Evolutionary conservation across 2,797 vertebrate genomes (phyloP).

Genomic region (Siniperca obscura): DNA sequence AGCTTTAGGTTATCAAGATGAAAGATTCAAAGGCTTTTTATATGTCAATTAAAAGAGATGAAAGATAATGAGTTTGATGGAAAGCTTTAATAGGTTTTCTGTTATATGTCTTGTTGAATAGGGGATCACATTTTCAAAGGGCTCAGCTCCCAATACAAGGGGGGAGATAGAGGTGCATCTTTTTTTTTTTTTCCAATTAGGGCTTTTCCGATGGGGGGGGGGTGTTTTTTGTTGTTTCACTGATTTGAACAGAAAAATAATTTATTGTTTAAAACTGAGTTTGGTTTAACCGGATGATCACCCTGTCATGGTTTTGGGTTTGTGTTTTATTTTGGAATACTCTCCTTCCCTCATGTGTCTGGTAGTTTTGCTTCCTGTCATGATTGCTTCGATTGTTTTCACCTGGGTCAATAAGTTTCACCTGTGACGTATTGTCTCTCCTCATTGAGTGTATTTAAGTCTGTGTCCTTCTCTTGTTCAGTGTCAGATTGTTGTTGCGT

Average conservation of each 20-base stretch:
- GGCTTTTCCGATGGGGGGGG: background rate
- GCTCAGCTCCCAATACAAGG: background rate
- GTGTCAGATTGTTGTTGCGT: no score
- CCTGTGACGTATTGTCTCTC: no score
- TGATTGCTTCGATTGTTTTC: no score
- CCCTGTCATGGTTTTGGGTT: no score
- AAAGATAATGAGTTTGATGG: constrained; percentile 57
- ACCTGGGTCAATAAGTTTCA: no score
- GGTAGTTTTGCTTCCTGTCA: no score
- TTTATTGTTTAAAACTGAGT: background rate
- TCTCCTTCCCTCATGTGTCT: no score
- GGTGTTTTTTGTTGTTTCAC: background rate
- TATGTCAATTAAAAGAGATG: constrained; percentile 55
- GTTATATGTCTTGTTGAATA: constrained; percentile 29
- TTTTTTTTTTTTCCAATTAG: constrained; percentile 14
- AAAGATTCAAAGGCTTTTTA: constrained; percentile 42
- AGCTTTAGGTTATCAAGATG: constrained; percentile 53
- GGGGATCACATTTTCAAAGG: constrained; percentile 9
- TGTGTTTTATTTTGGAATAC: no score
- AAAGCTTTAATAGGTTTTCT: constrained; percentile 49
- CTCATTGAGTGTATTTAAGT: no score
- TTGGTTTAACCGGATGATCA: background rate
- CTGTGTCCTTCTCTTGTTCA: no score
- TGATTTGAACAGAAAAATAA: background rate
- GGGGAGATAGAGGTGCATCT: background rate